Evolutionary conservation across 2,888 invertebrate species (phyloP), one percentile per base, ranked within the genome.

Genomic region (Fragum sueziense): DNA sequence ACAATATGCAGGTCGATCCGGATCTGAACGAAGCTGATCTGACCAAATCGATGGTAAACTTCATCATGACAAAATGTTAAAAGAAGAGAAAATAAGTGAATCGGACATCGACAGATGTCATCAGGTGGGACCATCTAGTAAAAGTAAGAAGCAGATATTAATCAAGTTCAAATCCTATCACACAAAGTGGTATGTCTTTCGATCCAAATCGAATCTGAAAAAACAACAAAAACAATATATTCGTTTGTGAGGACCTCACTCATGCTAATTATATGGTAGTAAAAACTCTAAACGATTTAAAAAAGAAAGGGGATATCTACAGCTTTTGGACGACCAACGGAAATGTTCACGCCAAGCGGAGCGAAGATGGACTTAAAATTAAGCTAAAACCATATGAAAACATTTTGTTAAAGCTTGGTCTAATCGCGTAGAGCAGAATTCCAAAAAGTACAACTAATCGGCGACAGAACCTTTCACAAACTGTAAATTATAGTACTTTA

Each of bases 261-360:
- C 25, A 2, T 22, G 25, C 25, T 14, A 57, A 57, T 14, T 57
- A 57, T 25, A 57, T 3, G 25, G 3, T 57, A 25, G 57, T 57
- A 1, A 57, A 57, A 22, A 25, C 57, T 2, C 25, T 57, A 27
- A 27, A 22, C 25, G 57, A 57, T 3, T 27, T 57, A 27, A 57
- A 57, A n/a, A 57, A 57, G 25, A 57, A 57, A 2, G n/a, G n/a
- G 14, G 2, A n/a, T 3, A 27, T 57, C 6, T 27, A 57, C n/a
- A 57, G 57, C 25, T 57, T 27, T 22, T 57, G 57, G 57, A 57
- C 57, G 14, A 57, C 57, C 14, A 57, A 57, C 25, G 57, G 57
- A 22, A 57, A 57, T 14, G 25, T n/a, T n/a, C n/a, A n/a, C n/a
- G n/a, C n/a, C n/a, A n/a, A n/a, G n/a, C n/a, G n/a, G n/a, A n/a